Base-by-base conservation (phyloP, 1,140 invertebrate genomes). In the Hormaphis cornu region DNA sequence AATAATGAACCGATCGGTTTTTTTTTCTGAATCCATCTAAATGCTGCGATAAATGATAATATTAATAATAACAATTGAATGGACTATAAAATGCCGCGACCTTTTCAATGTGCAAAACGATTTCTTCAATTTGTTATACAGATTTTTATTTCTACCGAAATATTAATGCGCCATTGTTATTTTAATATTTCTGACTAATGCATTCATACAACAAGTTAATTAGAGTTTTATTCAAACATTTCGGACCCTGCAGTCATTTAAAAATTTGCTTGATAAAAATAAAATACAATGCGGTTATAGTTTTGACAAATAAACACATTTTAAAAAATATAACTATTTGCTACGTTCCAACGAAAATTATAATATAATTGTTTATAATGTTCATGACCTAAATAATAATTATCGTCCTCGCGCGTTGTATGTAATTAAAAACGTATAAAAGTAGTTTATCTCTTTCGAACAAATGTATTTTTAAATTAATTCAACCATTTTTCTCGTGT, bases 111-210 rank as follows among this genome's bases (percentile, higher is more conserved):
- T 40, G 30, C 37, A 58, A 58, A 56, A 40, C 16, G 20, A 58
- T 40, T 58, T 58, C 35, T 58, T 24, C 33, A 40, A 58, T 58
- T 58, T 58, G 33, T 40, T 9, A n/a, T n/a, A 14, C 54, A 24
- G 54, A 58, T 58, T 58, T 54, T 24, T 40, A 58, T 58, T 58
- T 37, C 24, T 26, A 40, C 22, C 2, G 54, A 58, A 58, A 40
- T n/a, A n/a, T 58, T 58, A 58, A 58, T 58, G 35, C 22, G 16
- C 20, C 35, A 58, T 58, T 58, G 54, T 58, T 40, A 58, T 58
- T 58, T 58, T 16, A 26, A 18, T n/a, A 37, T 48, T 58, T 40
- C 6, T 22, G 14, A 37, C 12, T 40, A 58, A 58, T 22, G 33
- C 33, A 40, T 58, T 58, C 33, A 24, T n/a, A n/a, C 6, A 24